phyloP scores from a whole-genome alignment of 2,113 vertebrate genomes.

The Pollimyrus isidori region DNA sequence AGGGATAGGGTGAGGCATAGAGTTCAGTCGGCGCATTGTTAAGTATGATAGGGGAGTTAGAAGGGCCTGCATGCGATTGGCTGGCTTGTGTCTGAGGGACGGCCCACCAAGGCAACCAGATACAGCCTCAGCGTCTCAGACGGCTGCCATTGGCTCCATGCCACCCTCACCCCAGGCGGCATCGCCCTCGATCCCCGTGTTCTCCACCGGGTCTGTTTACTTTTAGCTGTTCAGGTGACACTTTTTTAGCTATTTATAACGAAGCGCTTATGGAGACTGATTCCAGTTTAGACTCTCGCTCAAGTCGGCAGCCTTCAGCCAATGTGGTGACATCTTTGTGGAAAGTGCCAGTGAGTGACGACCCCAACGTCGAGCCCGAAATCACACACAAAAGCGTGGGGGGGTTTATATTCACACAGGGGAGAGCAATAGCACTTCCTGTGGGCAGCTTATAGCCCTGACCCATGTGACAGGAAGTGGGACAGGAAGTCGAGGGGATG shows the following conservation, averaged over 20 bases:
- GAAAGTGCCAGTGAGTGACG: not conserved
- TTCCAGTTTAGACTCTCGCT: not conserved
- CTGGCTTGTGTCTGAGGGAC: not conserved
- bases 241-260: not conserved
- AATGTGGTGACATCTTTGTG: not conserved
- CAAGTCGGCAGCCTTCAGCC: not conserved
- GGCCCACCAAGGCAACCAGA: not conserved
- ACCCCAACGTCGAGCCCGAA: not conserved
- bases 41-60: slow-evolving; percentile 60
- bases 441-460: not conserved
- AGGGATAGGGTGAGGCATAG: slow-evolving; percentile 4
- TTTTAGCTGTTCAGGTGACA: not conserved
- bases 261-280: not conserved
- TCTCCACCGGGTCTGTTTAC: not conserved
- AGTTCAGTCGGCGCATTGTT: slow-evolving; percentile 54
- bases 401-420: not conserved
- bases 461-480: not conserved
- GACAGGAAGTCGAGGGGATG: not conserved
- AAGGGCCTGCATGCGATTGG: slow-evolving; percentile 8
- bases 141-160: not conserved
- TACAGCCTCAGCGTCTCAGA: not conserved
- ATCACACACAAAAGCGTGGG: not conserved
- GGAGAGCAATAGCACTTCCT: not conserved
- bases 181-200: not conserved
- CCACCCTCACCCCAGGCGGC: not conserved